Evolutionary conservation across 2,888 invertebrate genomes (phyloP).

Genomic region (Aspidiotus rigidus): DNA sequence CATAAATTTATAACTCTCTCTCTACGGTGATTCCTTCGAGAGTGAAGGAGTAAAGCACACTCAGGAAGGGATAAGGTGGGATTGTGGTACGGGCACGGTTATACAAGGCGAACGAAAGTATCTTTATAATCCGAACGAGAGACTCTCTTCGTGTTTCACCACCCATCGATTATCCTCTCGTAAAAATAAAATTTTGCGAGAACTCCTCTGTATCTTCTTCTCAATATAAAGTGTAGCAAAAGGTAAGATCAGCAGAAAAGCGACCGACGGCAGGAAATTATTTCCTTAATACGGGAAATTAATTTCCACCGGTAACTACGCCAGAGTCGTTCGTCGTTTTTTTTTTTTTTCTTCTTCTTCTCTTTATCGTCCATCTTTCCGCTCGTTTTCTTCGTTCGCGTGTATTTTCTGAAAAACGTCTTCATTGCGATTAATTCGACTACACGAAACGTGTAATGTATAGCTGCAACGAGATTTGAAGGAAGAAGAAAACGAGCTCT

Average conservation of each 20-base stretch:
- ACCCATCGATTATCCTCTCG: constrained; percentile 2
- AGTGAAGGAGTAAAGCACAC: not conserved
- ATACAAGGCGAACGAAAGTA: not conserved
- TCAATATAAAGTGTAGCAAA: no score
- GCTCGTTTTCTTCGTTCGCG: not conserved
- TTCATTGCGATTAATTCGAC: no score
- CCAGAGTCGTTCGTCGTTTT: not conserved
- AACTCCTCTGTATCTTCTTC: not conserved
- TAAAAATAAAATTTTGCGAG: not conserved
- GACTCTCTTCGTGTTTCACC: not conserved
- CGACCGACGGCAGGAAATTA: constrained; percentile 18
- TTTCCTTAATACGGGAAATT: constrained; percentile 18
- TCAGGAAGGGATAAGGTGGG: not conserved
- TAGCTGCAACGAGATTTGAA: no score
- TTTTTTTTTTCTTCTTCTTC: not conserved
- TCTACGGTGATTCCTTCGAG: not conserved
- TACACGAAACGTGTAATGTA: no score
- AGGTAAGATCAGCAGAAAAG: not conserved
- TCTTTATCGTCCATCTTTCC: not conserved
- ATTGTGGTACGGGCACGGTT: not conserved
- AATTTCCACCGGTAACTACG: constrained; percentile 3
- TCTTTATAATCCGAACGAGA: not conserved
- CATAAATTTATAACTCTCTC: constrained; percentile 1
- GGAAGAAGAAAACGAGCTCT: no score
- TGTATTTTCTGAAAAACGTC: no score